phyloP scores from a whole-genome alignment of 2,888 invertebrate species.

The Pachymerium ferrugineum region DNA sequence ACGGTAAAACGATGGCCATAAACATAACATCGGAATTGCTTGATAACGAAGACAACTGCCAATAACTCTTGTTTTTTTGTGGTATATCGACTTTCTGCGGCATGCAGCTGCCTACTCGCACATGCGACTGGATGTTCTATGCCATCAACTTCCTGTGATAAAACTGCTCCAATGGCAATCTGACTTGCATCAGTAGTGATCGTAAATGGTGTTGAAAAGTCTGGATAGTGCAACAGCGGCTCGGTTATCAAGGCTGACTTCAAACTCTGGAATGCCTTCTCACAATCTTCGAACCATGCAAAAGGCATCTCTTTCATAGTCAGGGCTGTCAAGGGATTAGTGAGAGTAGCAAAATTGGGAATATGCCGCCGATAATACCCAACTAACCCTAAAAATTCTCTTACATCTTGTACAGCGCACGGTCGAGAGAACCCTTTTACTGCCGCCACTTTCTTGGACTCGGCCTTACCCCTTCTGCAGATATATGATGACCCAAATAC shows the following conservation, averaged over 20 bases:
- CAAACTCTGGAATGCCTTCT: background rate
- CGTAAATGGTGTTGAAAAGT: background rate
- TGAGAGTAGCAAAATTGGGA: background rate
- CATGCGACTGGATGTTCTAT: background rate
- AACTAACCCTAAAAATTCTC: slow-evolving; percentile 3
- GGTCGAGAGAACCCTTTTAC: background rate
- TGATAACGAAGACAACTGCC: background rate
- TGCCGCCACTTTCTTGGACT: background rate
- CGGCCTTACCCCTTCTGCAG: background rate
- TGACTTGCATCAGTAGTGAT: slow-evolving; percentile 13
- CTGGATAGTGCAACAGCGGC: background rate
- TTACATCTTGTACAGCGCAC: background rate
- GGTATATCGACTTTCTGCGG: background rate
- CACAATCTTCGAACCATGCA: background rate
- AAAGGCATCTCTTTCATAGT: background rate
- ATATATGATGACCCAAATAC: slow-evolving; percentile 25
- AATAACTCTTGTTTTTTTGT: background rate
- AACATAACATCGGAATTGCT: background rate
- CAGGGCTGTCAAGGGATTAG: background rate
- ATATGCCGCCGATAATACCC: slow-evolving; percentile 25
- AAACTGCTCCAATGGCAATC: background rate
- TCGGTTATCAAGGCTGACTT: background rate
- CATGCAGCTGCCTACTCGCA: background rate
- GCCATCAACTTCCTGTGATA: background rate
- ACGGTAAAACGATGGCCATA: background rate